Base-by-base conservation (phyloP, 37 sponge, comb jelly and placozoan species). In the Dysidea cf. avara region DNA sequence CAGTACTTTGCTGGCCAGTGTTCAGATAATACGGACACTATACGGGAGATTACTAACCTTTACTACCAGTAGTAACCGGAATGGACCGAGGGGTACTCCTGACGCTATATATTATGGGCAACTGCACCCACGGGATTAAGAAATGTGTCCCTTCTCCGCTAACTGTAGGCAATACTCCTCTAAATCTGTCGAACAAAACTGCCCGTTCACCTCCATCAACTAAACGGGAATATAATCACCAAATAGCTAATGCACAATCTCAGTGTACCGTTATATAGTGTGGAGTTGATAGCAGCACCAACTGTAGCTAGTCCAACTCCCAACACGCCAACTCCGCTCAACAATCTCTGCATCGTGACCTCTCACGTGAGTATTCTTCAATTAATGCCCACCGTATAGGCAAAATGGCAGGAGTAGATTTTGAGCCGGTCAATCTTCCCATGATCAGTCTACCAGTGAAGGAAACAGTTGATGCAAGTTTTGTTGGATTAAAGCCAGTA, bases 91-190 rank as follows among this genome's bases (percentile, higher is more conserved):
- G 97, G 50, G 79, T 80, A 68, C 90, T 85, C 26, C 91, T 81
- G 39, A 89, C 76, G 52, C 94, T 94, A 71, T 79, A 93, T 20
- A 96, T 84, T 63, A 88, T 83, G 28, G 97, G 91, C 40, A 71
- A 81, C 76, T 96, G 97, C 21, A 96, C 66, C 71, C 81, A 83
- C 3, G 97, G 97, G 13, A 96, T 77, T 34, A 89, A 69, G 48
- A 96, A 90, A 58, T 96, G 97, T 0, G 97, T 93, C 6, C 97
- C 97, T 65, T 96, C 97, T n/a, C 94, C 91, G 22, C 63, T 39
- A n/a, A 84, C 94, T 12, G 48, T 61, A 6, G 75, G 79, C 9
- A 93, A 63, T 17, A 96, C 97, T 17, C 93, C 93, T 12, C 85
- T 64, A 34, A 96, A 81, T 18, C 91, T 60, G 43, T 96, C 97